Evolutionary conservation across 1,140 invertebrate species (phyloP).

Genomic region (Coenobita brevimanus): DNA sequence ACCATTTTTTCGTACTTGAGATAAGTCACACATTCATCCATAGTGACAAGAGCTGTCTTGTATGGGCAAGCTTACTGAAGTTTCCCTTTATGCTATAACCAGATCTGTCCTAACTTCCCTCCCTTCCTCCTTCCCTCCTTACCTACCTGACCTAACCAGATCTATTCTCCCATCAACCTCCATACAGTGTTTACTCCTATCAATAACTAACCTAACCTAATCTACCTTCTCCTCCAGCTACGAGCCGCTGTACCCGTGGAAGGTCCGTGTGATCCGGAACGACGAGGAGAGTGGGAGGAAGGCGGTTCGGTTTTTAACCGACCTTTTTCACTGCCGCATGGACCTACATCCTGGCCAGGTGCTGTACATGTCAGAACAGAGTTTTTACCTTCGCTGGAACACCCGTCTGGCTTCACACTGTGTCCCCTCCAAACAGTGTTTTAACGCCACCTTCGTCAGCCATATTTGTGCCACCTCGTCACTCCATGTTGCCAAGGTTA

Average conservation of each 20-base stretch:
- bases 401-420: conserved; percentile 18
- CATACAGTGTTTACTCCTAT: too few species aligned
- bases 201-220: too few species aligned
- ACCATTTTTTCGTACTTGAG: too few species aligned
- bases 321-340: conserved; percentile 20
- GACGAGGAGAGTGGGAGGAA: neutral
- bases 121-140: too few species aligned
- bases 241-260: conserved; percentile 41
- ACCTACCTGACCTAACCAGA: too few species aligned
- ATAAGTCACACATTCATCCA: too few species aligned
- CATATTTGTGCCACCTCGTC: neutral
- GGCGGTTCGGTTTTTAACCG: neutral
- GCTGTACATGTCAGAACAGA: neutral
- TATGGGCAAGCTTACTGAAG: too few species aligned
- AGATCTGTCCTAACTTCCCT: too few species aligned
- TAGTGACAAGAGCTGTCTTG: too few species aligned
- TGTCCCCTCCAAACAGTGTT: neutral
- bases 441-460: conserved; percentile 18
- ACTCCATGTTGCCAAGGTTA: conserved; percentile 36
- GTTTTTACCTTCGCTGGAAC: conserved; percentile 39
- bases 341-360: neutral
- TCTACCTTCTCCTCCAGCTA: conserved; percentile 3
- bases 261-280: neutral
- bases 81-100: too few species aligned
- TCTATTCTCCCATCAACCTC: too few species aligned